Evolutionary conservation across 2,113 vertebrate genomes (phyloP), one percentile per base, ranked within the genome.

Genomic region (Oriolus oriolus): DNA sequence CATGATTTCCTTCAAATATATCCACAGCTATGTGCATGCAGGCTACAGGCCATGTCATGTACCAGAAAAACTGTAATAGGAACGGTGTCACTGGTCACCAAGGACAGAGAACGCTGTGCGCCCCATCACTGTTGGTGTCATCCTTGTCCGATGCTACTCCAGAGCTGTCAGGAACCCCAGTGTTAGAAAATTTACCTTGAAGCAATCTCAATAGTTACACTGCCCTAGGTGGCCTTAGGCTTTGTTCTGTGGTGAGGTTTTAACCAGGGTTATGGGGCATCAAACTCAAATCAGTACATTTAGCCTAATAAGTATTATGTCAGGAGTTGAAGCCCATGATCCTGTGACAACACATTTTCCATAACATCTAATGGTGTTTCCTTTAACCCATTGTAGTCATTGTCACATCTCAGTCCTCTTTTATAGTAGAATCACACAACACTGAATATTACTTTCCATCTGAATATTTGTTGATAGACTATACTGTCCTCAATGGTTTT

Each of bases 31-130:
- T 30, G 47, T 45, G 44, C 10, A 13, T 30, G 22, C 23, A 35
- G 31, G 37, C 9, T 65, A 6, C 35, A 77, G 45, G n/a, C 19
- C 30, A 7, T 15, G 31, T 31, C 70, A 60, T 0, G 1, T 24
- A 49, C 37, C 37, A 64, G 37, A n/a, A 24, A 94, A 50, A 15
- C n/a, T 68, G 3, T 33, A 44, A 53, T 0, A 63, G 37, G 3
- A 13, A 20, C 2, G 0, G 21, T 60, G n/a, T 30, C 60, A 52
- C 1, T 50, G 39, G 44, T 68, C 26, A 45, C 10, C 23, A 63
- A 71, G 39, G 31, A 12, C 42, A 63, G 35, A 63, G 23, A n/a
- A 41, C 0, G 0, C 63, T n/a, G 10, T 50, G 27, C 33, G n/a
- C 10, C 20, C 17, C 2, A 3, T 11, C 23, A 27, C 44, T 47